Evolutionary conservation across 2,113 vertebrate genomes (phyloP), one percentile per base, ranked within the genome.

Genomic region (Mohoua ochrocephala): DNA sequence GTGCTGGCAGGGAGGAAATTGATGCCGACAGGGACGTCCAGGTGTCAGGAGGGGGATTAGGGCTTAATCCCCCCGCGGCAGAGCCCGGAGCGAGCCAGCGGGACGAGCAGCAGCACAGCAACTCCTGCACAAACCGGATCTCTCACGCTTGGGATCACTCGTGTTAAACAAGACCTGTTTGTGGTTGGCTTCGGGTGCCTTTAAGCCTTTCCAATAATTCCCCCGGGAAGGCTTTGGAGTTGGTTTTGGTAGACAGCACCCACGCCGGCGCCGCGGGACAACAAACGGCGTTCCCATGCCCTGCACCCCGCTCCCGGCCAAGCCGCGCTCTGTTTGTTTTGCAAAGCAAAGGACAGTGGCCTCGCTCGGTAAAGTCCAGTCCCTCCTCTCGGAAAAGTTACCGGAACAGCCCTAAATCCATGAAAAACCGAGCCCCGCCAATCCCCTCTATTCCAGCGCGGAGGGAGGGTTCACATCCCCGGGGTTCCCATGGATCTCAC

Each of bases 21-120:
- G 27, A 57, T 84, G 31, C 15, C 4, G 79, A 77, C 78, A 71
- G 73, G 56, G n/a, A 57, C n/a, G 6, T 41, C 64, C 84, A 88
- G 84, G 86, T 95, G 96, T 80, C 90, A 30, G 93, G 85, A 91
- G 39, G 35, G 93, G 95, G 87, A 97, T 97, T 96, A 97, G 7
- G 4, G 33, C 76, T 84, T 97, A 97, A 97, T 94, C 95, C 78
- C 42, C 65, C 18, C 2, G 61, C 85, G 64, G 60, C 83, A 21
- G n/a, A 35, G 87, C 71, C 84, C 89, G 67, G 10, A 42, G 82
- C 69, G 2, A 67, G 8, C 39, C 71, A 42, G 50, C 56, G 44
- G 9, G 82, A 65, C 15, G 53, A 41, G 91, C 86, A 33, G 49
- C 69, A 5, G 54, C 57, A 4, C 22, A 15, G 69, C 28, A 39